Percentiles rank a stretch among this genome's conserved stretches.
phyloP scores from a whole-genome alignment of 2,888 invertebrate species.

The Laothoe populi region DNA sequence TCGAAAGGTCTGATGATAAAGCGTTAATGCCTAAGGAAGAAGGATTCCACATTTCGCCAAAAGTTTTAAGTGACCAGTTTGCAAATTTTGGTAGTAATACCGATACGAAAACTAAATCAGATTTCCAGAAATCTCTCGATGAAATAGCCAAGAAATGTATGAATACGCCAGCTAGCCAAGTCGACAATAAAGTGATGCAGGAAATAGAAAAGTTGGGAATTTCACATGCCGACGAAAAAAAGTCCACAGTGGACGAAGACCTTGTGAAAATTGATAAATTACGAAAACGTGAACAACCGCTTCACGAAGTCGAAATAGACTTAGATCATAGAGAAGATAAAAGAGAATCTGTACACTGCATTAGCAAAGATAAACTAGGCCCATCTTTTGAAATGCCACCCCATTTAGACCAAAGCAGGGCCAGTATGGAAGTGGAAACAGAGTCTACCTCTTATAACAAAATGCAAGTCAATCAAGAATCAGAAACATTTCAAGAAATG shows the following conservation, averaged over 20 bases:
- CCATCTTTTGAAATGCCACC: slow-evolving; percentile 22
- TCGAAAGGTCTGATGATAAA: slow-evolving; percentile 58
- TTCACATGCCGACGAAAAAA: slow-evolving; percentile 32
- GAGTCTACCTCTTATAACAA: not conserved
- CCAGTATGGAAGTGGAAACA: too few relatives aligned
- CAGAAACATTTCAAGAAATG: not conserved
- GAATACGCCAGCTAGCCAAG: slow-evolving; percentile 41
- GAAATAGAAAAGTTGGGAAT: slow-evolving; percentile 50
- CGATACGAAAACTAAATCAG: slow-evolving; percentile 25
- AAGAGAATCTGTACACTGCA: not conserved
- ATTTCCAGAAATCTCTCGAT: slow-evolving; percentile 37
- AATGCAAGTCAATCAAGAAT: not conserved
- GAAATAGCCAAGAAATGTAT: slow-evolving; percentile 50
- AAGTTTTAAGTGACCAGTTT: slow-evolving; percentile 44
- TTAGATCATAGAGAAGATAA: slow-evolving; percentile 30
- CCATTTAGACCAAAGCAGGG: not conserved
- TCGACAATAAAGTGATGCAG: slow-evolving; percentile 49
- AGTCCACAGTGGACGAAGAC: slow-evolving; percentile 34
- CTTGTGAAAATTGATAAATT: slow-evolving; percentile 38
- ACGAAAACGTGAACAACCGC: slow-evolving; percentile 38
- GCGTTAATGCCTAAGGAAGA: slow-evolving; percentile 46
- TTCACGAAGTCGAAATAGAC: slow-evolving; percentile 39
- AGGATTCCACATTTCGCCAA: slow-evolving; percentile 50
- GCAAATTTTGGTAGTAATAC: not conserved
- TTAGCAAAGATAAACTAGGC: slow-evolving; percentile 5